Conservation (phyloP, 2,113 vertebrate genomes). For the Pachyramphus minor region DNA sequence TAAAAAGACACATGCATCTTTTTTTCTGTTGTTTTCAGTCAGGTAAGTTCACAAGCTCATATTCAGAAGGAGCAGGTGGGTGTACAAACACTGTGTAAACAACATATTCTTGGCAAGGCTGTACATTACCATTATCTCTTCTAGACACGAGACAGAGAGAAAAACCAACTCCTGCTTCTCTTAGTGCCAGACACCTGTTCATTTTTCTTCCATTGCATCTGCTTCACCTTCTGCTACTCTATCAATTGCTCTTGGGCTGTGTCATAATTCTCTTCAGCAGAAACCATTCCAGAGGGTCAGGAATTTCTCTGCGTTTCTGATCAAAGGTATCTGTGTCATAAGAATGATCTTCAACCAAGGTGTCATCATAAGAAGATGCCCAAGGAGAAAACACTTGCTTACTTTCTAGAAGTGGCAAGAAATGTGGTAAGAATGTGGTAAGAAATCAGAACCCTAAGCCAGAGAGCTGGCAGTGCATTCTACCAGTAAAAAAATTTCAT, state of each 20-base stretch:
- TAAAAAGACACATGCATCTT: neutral
- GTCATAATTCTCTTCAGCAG: neutral
- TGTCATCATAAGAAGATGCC: neutral
- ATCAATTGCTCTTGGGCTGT: neutral
- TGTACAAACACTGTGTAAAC: conserved; percentile 15
- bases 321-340: neutral
- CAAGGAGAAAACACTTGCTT: neutral
- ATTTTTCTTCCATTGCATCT: conserved; percentile 45
- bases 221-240: conserved; percentile 49
- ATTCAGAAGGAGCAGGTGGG: conserved; percentile 24
- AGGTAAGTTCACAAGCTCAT: conserved; percentile 26
- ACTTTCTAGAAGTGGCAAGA: neutral
- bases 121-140: conserved; percentile 26
- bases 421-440: neutral
- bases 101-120: conserved; percentile 21
- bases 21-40: conserved; percentile 1
- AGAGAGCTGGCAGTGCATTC: neutral
- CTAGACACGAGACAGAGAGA: conserved; percentile 33
- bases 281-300: neutral
- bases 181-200: conserved; percentile 49
- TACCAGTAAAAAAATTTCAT: neutral
- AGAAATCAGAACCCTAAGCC: neutral
- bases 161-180: conserved; percentile 10
- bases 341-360: neutral
- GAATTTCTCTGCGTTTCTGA: neutral